Base-by-base conservation (phyloP, 2,797 vertebrate genomes). In the Kryptolebias ocellatus region DNA sequence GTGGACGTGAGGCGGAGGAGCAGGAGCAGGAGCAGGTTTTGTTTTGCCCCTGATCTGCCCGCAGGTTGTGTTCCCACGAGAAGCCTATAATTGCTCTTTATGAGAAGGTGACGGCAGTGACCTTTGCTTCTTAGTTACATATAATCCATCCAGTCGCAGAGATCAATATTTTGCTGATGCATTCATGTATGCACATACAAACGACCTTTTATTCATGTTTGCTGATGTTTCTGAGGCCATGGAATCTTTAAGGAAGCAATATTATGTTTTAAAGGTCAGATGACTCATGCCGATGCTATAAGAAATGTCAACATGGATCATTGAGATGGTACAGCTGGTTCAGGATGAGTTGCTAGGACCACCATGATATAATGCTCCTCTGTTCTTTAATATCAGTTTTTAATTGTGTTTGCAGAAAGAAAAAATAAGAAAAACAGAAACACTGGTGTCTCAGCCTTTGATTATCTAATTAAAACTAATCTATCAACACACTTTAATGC, bases 241-340 rank as follows among this genome's bases (percentile, higher is more conserved):
- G 4, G 16, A 31, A 46, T 44, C 28, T 50, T 53, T n/a, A 49
- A 50, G 16, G 15, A 20, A 8, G 14, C 7, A 16, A 61, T 14
- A 24, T 15, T 54, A 20, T 1, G 1, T 28, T 20, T 18, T 7
- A 51, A 65, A 53, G 64, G 57, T 27, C 58, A 60, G 9, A 61
- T 69, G 47, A 67, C 0, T 7, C 17, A 56, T 0, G 3, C 4
- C 4, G 17, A 1, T 28, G 9, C 46, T 46, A 70, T 71, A 39
- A 9, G n/a, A 75, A 68, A 47, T 54, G 60, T 47, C 14, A 16
- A 50, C 69, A 64, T 51, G 50, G 60, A 67, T 74, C n/a, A 39
- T 0, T 66, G 1, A 17, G 53, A 28, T 28, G 28, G 5, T 46
- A 37, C 2, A 39, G 56, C 31, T 49, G 18, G 9, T 37, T 50